A percentile compares a stretch with the other conserved stretches of the same genome.
These are phyloP conservation scores for Sminthurinus aureus DNA, from an alignment of 2,888 invertebrate genomes.

Conservation along the genomic window DNA sequence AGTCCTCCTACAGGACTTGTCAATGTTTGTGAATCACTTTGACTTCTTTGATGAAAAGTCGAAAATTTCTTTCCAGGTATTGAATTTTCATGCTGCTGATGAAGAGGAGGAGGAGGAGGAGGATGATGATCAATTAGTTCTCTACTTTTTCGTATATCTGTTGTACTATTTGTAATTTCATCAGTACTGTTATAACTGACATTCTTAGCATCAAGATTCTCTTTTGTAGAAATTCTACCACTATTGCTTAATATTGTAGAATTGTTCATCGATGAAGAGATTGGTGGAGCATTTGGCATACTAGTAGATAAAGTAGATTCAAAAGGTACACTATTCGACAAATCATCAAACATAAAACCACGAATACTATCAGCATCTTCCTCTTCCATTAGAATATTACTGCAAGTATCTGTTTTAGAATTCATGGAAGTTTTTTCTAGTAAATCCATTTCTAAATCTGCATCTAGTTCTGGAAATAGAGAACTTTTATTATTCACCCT, in stretches of 20 bases:
- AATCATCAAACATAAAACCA: slow-evolving; percentile 36
- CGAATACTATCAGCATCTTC: slow-evolving; percentile 48
- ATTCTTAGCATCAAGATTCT: not conserved
- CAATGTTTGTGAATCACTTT: slow-evolving; percentile 55
- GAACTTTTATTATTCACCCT: slow-evolving; percentile 9
- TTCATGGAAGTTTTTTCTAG: slow-evolving; percentile 52
- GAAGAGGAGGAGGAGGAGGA: not conserved
- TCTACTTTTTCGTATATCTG: slow-evolving; percentile 54
- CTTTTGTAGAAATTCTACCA: not conserved
- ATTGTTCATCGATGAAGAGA: not conserved
- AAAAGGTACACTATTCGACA: not conserved
- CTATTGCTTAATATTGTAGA: not conserved
- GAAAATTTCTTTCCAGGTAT: slow-evolving; percentile 44
- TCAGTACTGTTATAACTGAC: not conserved
- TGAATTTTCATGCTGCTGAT: not conserved
- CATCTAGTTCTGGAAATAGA: slow-evolving; percentile 29
- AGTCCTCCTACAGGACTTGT: not conserved
- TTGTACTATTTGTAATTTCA: no score
- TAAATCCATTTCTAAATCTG: slow-evolving; percentile 41
- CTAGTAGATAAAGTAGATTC: not conserved
- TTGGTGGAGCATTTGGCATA: no score
- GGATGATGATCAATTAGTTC: slow-evolving; percentile 61
- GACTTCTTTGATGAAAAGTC: slow-evolving; percentile 53
- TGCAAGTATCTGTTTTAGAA: slow-evolving; percentile 48
- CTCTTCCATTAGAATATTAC: slow-evolving; percentile 47